Evolutionary conservation across 2,113 vertebrate genomes (phyloP).

Genomic region (Halichoerus grypus): DNA sequence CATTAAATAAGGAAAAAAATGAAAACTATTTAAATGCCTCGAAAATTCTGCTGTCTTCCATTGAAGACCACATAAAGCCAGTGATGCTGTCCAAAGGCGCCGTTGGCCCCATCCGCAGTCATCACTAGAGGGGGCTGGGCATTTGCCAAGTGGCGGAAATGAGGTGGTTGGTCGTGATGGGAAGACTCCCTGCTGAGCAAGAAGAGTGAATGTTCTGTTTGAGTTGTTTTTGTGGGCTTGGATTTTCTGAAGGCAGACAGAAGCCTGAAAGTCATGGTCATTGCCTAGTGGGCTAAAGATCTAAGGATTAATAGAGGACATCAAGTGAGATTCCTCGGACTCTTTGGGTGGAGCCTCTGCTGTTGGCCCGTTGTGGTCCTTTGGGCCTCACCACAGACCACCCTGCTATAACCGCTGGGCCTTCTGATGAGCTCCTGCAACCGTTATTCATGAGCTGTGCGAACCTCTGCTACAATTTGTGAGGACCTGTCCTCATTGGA

Average conservation of each 20-base stretch:
- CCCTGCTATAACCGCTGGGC: rapidly evolving
- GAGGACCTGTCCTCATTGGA: neutral
- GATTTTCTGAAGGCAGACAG: slow-evolving; percentile 35
- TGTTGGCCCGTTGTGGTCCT: neutral
- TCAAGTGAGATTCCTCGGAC: neutral
- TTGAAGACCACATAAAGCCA: neutral
- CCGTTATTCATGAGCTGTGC: neutral
- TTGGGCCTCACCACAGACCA: neutral
- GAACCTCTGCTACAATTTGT: neutral
- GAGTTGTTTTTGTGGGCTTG: neutral
- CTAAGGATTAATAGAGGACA: neutral
- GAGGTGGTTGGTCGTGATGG: neutral
- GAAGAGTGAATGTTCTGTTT: neutral
- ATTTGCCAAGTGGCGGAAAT: neutral
- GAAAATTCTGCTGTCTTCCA: neutral
- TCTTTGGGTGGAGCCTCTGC: neutral
- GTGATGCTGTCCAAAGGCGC: neutral
- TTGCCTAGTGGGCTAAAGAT: neutral
- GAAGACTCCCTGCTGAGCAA: neutral
- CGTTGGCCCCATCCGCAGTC: rapidly evolving
- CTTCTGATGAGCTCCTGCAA: neutral
- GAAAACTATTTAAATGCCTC: neutral
- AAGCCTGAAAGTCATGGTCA: neutral
- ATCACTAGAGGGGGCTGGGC: neutral
- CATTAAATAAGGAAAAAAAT: neutral